Conservation (phyloP, 2,113 vertebrate genomes). For the Chlamydotis undulata region DNA sequence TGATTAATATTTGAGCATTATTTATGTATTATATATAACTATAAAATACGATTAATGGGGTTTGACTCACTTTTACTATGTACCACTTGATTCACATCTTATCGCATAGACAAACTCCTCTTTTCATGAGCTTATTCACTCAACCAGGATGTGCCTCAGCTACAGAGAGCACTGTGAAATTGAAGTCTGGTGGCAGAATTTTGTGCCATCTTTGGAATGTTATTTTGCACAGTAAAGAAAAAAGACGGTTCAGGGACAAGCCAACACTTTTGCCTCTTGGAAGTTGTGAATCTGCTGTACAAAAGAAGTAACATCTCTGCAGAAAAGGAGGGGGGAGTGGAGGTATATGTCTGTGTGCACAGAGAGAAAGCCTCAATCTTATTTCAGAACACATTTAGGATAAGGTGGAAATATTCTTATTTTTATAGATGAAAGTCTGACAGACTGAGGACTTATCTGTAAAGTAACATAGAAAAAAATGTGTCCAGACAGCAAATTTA, state of each 20-base stretch:
- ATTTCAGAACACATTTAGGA: not conserved
- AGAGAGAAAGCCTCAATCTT: conserved; percentile 22
- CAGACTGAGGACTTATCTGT: not conserved
- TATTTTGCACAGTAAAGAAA: not conserved
- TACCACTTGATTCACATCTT: not conserved
- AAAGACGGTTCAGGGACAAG: not conserved
- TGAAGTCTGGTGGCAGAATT: not conserved
- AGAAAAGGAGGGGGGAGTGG: not conserved
- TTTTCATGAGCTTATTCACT: not conserved
- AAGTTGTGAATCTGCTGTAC: not conserved
- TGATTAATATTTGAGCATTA: not conserved
- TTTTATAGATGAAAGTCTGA: conserved; percentile 28
- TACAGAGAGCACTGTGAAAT: not conserved
- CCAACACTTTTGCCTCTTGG: not conserved
- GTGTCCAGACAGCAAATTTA: not conserved
- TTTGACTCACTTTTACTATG: not conserved
- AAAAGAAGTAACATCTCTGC: not conserved
- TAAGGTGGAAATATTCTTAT: conserved; percentile 26
- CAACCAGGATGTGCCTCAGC: not conserved
- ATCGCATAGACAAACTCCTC: not conserved
- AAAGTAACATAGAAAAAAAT: not conserved
- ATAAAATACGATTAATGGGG: not conserved
- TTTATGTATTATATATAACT: not conserved
- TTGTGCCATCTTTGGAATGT: not conserved
- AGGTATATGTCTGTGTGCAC: not conserved